Evolutionary conservation across 2,888 invertebrate genomes (phyloP), one percentile per base, ranked within the genome.

Genomic region (Platycheirus rosarum): DNA sequence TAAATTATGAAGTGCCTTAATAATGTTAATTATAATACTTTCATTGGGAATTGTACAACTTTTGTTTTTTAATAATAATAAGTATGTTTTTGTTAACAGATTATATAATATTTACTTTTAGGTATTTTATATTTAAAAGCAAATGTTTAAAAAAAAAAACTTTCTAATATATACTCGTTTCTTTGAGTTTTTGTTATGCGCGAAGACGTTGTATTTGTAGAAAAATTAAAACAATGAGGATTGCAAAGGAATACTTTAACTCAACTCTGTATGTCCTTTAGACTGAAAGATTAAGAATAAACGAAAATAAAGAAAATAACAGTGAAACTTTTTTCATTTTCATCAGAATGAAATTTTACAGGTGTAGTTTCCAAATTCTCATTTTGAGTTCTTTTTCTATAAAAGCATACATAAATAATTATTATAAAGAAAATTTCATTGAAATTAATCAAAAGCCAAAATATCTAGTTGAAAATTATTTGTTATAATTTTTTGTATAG

Each of bases 281-380:
- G 80, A 80, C 80, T 80, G 80, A 80, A 80, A 65, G 76, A 66
- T 63, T 62, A 40, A 49, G 32, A 51, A 60, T 26, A 37, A 65
- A 75, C 35, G 32, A 60, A 70, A 68, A 35, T n/a, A 7, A 29
- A 46, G 44, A 63, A 57, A 51, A 37, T 53, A 48, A 46, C 23
- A 42, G 44, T 49, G 40, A 49, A 9, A 37, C 4, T 14, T 13
- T 8, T 23, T 4, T 23, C 11, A 5, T 23, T 26, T 23, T 23
- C 1, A 7, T 23, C 3, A 2, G 0, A 9, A 23, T 37, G 7
- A 18, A 23, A 23, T 37, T 37, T 5, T 42, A 5, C 7, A n/a
- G n/a, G n/a, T n/a, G n/a, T n/a, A n/a, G n/a, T n/a, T n/a, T n/a
- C n/a, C n/a, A n/a, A n/a, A n/a, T n/a, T n/a, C n/a, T n/a, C n/a